Evolutionary conservation across 2,797 vertebrate genomes (phyloP), one percentile per base, ranked within the genome.

Genomic region (Knipowitschia caucasica): DNA sequence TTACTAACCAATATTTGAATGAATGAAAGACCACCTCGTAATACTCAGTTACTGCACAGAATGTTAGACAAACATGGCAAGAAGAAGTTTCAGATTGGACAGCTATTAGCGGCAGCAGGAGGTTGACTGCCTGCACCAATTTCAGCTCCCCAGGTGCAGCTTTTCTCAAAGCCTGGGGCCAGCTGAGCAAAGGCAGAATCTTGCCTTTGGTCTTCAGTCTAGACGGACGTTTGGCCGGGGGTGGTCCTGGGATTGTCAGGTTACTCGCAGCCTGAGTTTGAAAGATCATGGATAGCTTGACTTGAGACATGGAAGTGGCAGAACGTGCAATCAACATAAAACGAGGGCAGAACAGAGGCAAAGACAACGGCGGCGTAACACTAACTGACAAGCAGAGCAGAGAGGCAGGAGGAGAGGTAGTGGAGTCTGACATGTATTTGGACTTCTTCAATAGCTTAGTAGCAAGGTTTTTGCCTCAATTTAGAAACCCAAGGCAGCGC

Each of bases 141-240:
- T 59, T 29, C 39, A 21, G 17, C 4, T 44, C 43, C 43, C 17
- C 14, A 46, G 55, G 50, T 61, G 39, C 12, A 11, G 30, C 46
- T 60, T 42, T 56, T 56, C 24, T 61, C 24, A 56, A 51, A 59
- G 69, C 64, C 69, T 54, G 20, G 57, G 78, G 62, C 50, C 50
- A 35, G 10, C 57, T 71, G 67, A 56, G 62, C 27, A 60, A 59
- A 58, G 43, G 31, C 50, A 57, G 35, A 27, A 39, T 38, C 42
- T 26, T 44, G 61, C 54, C 61, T 75, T 77, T 67, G 63, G 71
- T 76, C 66, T 78, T 64, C 14, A 47, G 52, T 56, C 44, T 56
- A 50, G 42, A 59, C 62, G 53, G 42, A 36, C 64, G 64, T 57
- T 62, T 49, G 56, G 60, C 63, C 38, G 20, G 44, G 26, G 46